Conservation (phyloP, 1,140 invertebrate species). For the Scylla paramamosain region DNA sequence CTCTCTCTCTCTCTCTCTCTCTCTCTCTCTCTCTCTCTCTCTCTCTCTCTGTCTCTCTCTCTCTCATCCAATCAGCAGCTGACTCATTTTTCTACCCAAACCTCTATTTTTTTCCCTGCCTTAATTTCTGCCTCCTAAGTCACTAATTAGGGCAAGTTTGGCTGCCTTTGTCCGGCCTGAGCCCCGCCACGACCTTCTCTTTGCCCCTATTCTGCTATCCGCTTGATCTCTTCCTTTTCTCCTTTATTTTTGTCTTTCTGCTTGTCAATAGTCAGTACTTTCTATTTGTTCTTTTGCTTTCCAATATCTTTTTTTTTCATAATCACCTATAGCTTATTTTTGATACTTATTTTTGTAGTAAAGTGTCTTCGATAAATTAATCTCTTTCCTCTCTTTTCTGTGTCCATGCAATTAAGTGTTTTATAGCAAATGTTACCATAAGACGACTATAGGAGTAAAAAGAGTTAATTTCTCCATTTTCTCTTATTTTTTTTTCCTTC, state of each 20-base stretch:
- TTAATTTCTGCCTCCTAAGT: conserved; percentile 14
- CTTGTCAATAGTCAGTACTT: too few species aligned
- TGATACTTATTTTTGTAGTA: too few species aligned
- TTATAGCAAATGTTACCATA: too few species aligned
- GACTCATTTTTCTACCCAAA: conserved; percentile 35
- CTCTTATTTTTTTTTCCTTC: too few species aligned
- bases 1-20: conserved; percentile 16
- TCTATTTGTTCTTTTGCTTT: too few species aligned
- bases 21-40: conserved; percentile 26
- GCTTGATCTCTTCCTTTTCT: background rate
- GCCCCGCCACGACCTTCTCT: background rate
- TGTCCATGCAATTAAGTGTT: too few species aligned
- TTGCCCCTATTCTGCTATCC: background rate
- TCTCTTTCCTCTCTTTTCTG: too few species aligned
- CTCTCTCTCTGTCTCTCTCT: background rate
- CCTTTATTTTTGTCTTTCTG: background rate
- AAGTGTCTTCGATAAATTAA: too few species aligned
- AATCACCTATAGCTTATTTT: too few species aligned
- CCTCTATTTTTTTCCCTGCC: background rate
- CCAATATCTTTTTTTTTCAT: too few species aligned
- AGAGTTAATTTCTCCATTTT: too few species aligned
- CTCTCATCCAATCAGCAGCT: background rate
- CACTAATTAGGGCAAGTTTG: background rate
- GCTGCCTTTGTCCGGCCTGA: background rate
- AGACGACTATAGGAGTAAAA: too few species aligned